Evolutionary conservation across 1,140 invertebrate species (phyloP), one percentile per base, ranked within the genome.

Genomic region (Thaumatotibia leucotreta): DNA sequence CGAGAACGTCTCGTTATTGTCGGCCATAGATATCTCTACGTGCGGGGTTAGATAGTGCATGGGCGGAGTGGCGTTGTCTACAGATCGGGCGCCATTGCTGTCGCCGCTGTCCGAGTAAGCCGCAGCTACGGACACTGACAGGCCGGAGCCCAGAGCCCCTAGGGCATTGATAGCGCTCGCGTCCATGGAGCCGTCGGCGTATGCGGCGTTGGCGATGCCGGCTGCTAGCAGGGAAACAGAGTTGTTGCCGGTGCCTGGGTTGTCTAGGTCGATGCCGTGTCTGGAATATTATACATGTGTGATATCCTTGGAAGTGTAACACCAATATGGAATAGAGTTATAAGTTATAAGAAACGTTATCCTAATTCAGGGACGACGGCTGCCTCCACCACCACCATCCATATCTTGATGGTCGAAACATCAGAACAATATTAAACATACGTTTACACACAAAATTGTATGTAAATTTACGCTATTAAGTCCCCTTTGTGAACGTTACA

Each of bases 41-140:
- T 97, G 96, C 10, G 96, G 96, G 32, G 96, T 97, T 17, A 97
- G 92, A 84, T 97, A 97, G 87, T 97, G 96, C 95, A 97, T 97
- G 0, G 96, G 96, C 1, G 96, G 95, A 45, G 96, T 96, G 10
- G 95, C 95, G 83, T 96, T 96, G 76, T 96, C 96, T 14, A 95
- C 93, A 0, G 95, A 96, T 67, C 96, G 91, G 71, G 95, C 94
- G 17, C 95, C 95, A 63, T 93, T 95, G 64, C 94, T 95, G 65
- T 97, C 95, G 0, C 95, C 95, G 70, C 95, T 96, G 71, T 97
- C 96, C 24, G 95, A 96, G 73, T 95, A 94, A 39, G 93, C 94
- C 14, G 94, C 93, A 17, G 93, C 93, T 11, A 94, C 93, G 5
- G 91, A 91, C 72, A 94, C 93, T 24, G 92, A 93, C 61, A 92